Percentiles rank a stretch among this genome's conserved stretches.
phyloP scores from a whole-genome alignment of 2,797 vertebrate species.

The Sebastes glaucus region DNA sequence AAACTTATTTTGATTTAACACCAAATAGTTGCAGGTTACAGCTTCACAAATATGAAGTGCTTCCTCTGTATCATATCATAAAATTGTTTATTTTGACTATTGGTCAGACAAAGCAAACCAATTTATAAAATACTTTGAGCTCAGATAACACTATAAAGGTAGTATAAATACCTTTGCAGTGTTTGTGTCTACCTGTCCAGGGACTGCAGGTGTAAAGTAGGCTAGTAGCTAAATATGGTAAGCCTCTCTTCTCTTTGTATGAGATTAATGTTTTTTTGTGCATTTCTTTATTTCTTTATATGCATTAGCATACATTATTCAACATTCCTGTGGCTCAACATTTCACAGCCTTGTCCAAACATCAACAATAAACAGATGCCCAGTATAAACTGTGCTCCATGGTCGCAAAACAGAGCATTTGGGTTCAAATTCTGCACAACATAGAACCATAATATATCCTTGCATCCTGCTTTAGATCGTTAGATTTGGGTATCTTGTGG shows the following conservation, averaged over 20 bases:
- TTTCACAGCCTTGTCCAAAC: background rate
- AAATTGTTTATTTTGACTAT: background rate
- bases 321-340: background rate
- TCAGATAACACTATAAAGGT: background rate
- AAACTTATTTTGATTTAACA: background rate
- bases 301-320: background rate
- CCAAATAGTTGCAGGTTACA: background rate
- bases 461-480: background rate
- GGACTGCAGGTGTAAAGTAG: background rate
- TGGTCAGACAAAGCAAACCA: background rate
- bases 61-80: background rate
- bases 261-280: background rate
- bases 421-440: background rate
- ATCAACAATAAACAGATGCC: background rate
- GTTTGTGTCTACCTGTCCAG: background rate
- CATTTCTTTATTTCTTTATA: too few species aligned
- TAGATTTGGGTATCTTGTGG: background rate
- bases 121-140: background rate
- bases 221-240: background rate
- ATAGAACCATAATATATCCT: background rate
- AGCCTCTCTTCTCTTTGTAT: background rate
- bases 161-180: background rate
- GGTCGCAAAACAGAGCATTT: background rate
- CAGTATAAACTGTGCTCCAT: background rate
- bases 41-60: background rate